Conservation (phyloP, 2,888 invertebrate genomes). For the Creontiades dilutus region DNA sequence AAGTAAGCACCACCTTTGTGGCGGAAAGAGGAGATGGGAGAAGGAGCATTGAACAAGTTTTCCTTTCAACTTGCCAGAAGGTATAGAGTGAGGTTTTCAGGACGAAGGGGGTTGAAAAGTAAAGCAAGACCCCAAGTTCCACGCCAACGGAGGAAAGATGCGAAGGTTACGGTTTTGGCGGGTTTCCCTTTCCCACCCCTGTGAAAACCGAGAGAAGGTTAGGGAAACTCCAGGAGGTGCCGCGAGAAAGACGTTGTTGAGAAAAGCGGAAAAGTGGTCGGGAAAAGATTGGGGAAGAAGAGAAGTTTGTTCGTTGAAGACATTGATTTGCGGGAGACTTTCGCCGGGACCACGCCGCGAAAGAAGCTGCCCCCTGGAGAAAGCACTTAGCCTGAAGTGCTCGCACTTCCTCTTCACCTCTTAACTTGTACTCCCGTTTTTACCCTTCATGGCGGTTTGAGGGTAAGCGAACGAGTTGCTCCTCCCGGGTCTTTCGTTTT, state of each 20-base stretch:
- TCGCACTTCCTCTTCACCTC: conserved; percentile 71
- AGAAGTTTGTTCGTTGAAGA: conserved; percentile 28
- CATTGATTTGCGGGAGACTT: conserved; percentile 53
- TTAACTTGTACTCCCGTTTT: conserved; percentile 71
- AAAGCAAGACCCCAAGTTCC: conserved; percentile 18
- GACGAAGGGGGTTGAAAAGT: background rate
- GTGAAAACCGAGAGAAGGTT: background rate
- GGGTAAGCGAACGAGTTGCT: conserved; percentile 37
- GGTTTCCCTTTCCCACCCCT: background rate
- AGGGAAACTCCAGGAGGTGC: background rate
- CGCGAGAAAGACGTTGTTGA: conserved; percentile 22
- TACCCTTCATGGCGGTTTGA: conserved; percentile 23
- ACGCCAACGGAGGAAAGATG: background rate
- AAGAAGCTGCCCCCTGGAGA: conserved; percentile 64
- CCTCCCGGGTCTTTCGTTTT: background rate
- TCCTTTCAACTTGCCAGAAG: conserved; percentile 8
- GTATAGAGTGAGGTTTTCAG: conserved; percentile 41
- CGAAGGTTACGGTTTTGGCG: conserved; percentile 44
- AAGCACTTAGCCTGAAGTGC: conserved; percentile 74
- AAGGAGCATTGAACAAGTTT: conserved; percentile 58
- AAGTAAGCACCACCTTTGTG: conserved; percentile 51
- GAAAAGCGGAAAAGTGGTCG: conserved; percentile 26
- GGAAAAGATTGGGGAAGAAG: conserved; percentile 37
- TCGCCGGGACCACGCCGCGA: background rate
- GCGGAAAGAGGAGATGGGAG: background rate